Conservation (phyloP, 2,113 vertebrate species). For the Crotalus viridis region DNA sequence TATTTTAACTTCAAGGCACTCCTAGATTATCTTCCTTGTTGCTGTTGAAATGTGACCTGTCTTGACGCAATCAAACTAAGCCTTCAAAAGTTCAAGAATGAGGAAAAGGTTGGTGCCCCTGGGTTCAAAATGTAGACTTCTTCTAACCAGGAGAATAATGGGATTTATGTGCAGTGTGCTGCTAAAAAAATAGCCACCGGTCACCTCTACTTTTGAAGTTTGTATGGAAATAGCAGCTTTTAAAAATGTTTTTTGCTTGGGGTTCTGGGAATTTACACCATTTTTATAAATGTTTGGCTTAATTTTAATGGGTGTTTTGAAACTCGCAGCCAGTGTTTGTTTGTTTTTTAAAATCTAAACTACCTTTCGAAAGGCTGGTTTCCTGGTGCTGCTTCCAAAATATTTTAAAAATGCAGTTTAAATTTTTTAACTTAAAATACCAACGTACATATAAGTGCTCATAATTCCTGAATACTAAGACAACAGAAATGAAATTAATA, state of each 20-base stretch:
- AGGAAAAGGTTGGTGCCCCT: not conserved
- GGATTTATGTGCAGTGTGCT: not conserved
- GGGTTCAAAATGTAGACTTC: not conserved
- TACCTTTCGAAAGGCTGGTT: not conserved
- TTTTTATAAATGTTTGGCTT: not conserved
- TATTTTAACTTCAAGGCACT: constrained; percentile 22
- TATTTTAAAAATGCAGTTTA: not conserved
- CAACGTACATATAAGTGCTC: not conserved
- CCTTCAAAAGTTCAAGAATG: constrained; percentile 5
- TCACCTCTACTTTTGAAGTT: not conserved
- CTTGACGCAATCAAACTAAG: constrained; percentile 5
- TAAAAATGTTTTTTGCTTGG: not conserved
- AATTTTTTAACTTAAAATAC: not conserved
- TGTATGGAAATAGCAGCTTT: not conserved
- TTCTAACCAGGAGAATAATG: fast-evolving
- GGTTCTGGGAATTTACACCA: not conserved
- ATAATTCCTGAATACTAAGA: not conserved
- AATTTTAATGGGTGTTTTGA: not conserved
- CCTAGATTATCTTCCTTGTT: constrained; percentile 35
- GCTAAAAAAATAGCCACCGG: not conserved
- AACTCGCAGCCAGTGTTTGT: not conserved
- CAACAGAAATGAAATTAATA: not conserved
- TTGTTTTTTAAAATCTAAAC: not conserved
- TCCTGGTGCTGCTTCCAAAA: not conserved
- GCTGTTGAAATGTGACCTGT: constrained; percentile 35